Evolutionary conservation across 2,888 invertebrate species (phyloP).

Genomic region (Anagyrus pseudococci): DNA sequence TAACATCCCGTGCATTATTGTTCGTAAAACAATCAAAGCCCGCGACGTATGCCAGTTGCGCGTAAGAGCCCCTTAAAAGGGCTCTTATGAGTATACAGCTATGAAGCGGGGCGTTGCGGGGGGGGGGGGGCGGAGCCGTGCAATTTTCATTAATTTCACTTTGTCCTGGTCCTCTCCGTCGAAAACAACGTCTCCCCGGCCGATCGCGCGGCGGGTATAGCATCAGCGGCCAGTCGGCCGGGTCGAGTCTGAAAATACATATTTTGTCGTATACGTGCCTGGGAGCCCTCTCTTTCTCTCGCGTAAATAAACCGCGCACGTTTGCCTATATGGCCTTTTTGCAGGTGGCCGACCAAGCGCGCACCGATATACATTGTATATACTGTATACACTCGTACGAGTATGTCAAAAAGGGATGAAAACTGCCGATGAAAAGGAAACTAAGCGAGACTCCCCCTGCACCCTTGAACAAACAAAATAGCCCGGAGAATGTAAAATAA

Average conservation of each 20-base stretch:
- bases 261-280: background rate
- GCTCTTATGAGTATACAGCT: too few relatives aligned
- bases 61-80: constrained; percentile 5
- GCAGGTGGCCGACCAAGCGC: background rate
- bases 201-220: too few relatives aligned
- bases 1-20: background rate
- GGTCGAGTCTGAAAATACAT: constrained; percentile 35
- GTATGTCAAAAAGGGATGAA: constrained; percentile 37
- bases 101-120: too few relatives aligned
- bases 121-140: too few relatives aligned
- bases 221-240: too few relatives aligned
- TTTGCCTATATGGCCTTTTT: background rate
- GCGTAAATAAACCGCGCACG: constrained; percentile 23
- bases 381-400: background rate
- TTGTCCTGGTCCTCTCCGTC: constrained; percentile 35
- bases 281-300: background rate
- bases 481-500: background rate
- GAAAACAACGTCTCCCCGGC: constrained; percentile 10
- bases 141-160: constrained; percentile 23
- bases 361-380: constrained; percentile 2
- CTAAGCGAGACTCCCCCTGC: background rate
- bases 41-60: background rate
- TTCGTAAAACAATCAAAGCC: background rate
- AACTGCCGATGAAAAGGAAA: too few relatives aligned
- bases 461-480: background rate